Evolutionary conservation across 2,888 invertebrate genomes (phyloP).

Genomic region (Thera obeliscata): DNA sequence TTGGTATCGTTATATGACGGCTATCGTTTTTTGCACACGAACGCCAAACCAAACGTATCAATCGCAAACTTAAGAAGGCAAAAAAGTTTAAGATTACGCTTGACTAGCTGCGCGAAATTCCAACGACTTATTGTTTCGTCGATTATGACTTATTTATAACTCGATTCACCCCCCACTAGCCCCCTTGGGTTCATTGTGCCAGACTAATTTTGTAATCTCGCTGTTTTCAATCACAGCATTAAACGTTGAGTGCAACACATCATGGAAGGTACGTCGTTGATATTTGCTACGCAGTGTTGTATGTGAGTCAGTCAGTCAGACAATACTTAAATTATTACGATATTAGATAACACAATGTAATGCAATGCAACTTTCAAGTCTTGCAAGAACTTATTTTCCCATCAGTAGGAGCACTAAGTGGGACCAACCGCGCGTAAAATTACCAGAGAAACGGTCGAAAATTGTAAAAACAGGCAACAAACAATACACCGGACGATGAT

Average conservation of each 20-base stretch:
- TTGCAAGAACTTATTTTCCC: slow-evolving; percentile 29
- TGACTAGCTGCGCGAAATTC: slow-evolving; percentile 50
- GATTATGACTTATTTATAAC: slow-evolving; percentile 56
- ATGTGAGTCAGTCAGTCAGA: no score
- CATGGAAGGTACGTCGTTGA: not conserved
- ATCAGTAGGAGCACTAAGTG: slow-evolving; percentile 34
- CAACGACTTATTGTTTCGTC: slow-evolving; percentile 53
- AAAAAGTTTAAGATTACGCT: slow-evolving; percentile 46
- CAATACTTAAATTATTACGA: no score
- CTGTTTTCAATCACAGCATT: slow-evolving; percentile 37
- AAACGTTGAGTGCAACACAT: slow-evolving; percentile 11
- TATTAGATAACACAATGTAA: slow-evolving; percentile 5
- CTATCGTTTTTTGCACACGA: not conserved
- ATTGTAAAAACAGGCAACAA: slow-evolving; percentile 46
- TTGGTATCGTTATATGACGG: not conserved
- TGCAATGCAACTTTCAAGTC: slow-evolving; percentile 25
- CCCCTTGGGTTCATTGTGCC: slow-evolving; percentile 42
- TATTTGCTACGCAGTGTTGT: not conserved
- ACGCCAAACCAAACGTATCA: slow-evolving; percentile 22
- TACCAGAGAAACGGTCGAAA: slow-evolving; percentile 45
- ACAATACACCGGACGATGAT: slow-evolving; percentile 36
- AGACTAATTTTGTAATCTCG: slow-evolving; percentile 42
- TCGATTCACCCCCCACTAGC: slow-evolving; percentile 43
- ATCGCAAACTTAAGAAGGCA: slow-evolving; percentile 39
- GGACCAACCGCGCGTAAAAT: slow-evolving; percentile 46